phyloP scores from a whole-genome alignment of 2,113 vertebrate genomes.

The Microtus ochrogaster region DNA sequence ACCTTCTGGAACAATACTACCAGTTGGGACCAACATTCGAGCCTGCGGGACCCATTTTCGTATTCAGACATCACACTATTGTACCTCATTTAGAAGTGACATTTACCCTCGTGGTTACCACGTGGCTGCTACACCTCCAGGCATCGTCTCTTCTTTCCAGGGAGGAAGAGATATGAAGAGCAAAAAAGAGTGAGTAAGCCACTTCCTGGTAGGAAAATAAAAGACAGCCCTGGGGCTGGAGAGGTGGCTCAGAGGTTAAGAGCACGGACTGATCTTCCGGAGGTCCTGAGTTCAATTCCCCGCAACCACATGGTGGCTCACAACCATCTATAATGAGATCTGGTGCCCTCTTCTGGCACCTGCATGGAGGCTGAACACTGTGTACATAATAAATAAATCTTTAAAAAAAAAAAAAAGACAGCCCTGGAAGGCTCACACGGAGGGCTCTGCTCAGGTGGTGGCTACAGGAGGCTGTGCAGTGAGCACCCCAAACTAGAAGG shows the following conservation, averaged over 20 bases:
- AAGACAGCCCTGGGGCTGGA: background rate
- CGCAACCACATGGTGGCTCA: no score
- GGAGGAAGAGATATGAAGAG: background rate
- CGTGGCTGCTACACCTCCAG: background rate
- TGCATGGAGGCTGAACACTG: no score
- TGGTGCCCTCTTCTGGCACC: no score
- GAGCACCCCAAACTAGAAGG: no score
- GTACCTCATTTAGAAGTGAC: background rate
- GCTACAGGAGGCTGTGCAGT: background rate
- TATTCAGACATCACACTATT: background rate
- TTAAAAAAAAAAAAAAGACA: background rate
- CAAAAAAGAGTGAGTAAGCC: background rate
- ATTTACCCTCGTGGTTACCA: background rate
- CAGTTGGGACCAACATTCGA: background rate
- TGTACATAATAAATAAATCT: no score
- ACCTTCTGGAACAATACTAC: background rate
- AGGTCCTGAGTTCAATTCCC: no score
- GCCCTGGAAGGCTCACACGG: background rate
- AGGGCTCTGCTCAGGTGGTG: background rate
- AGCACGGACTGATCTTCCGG: no score
- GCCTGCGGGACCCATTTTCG: background rate
- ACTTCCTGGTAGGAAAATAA: background rate
- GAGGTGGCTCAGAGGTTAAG: no score
- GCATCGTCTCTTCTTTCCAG: background rate
- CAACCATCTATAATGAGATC: no score